Percentiles rank a stretch among this genome's conserved stretches.
Conservation (phyloP, 2,888 invertebrate species). For the Dilophus febrilis region DNA sequence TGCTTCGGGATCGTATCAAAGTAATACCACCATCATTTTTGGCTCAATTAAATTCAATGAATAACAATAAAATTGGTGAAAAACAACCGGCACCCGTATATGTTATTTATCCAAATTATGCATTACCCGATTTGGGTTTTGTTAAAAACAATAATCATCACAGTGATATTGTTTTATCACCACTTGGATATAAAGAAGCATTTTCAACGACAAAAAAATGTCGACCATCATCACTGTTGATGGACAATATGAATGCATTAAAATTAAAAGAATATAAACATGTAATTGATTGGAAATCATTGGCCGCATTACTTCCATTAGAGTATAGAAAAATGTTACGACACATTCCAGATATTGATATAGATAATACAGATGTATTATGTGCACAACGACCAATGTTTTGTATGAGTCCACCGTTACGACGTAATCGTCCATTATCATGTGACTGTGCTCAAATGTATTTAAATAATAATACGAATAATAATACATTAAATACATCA, state of each 20-base stretch:
- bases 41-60: slow-evolving; percentile 35
- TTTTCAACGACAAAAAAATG: slow-evolving; percentile 42
- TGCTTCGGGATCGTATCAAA: slow-evolving; percentile 37
- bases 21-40: slow-evolving; percentile 53
- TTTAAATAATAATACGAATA: slow-evolving; percentile 7
- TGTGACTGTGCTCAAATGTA: slow-evolving; percentile 21
- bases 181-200: slow-evolving; percentile 37
- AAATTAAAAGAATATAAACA: slow-evolving; percentile 67
- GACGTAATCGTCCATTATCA: slow-evolving; percentile 43
- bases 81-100: slow-evolving; percentile 59
- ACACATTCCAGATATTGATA: slow-evolving; percentile 52
- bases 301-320: slow-evolving; percentile 70
- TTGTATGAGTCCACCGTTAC: slow-evolving; percentile 38
- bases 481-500: slow-evolving; percentile 14
- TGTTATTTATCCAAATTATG: slow-evolving; percentile 80
- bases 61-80: slow-evolving; percentile 37
- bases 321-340: slow-evolving; percentile 68
- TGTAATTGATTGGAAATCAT: slow-evolving; percentile 84
- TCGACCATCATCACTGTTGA: slow-evolving; percentile 48
- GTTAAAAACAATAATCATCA: slow-evolving; percentile 33
- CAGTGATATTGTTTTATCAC: slow-evolving; percentile 51
- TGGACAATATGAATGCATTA: slow-evolving; percentile 61
- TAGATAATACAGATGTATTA: slow-evolving; percentile 31
- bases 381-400: slow-evolving; percentile 38
- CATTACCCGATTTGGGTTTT: slow-evolving; percentile 76